Evolutionary conservation across 2,113 vertebrate genomes (phyloP), one percentile per base, ranked within the genome.

Genomic region (Cyanoderma ruficeps): DNA sequence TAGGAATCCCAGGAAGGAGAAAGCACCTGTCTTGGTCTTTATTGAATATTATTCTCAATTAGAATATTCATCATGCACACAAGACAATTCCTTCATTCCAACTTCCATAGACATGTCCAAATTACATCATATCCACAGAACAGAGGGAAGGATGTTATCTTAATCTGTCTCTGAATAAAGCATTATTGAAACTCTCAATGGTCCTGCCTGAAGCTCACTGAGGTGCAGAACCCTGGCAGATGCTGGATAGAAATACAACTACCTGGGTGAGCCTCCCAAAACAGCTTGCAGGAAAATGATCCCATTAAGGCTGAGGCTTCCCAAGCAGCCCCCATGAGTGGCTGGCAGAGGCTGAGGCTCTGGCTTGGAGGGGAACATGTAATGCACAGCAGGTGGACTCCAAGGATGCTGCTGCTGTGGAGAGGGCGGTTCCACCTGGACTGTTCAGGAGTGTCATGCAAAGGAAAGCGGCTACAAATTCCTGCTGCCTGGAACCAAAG

Each of bases 1-100:
- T 97, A 96, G 96, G 85, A 96, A 96, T 93, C 92, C 94, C 92
- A 92, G 67, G 92, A 93, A 94, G 94, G 82, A 93, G 92, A 96
- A 88, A 86, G 95, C 84, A 97, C 95, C 94, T 93, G 79, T 46
- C 95, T 95, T 92, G 93, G 79, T 87, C 95, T 93, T 90, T 93
- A 93, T 81, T 92, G 95, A 94, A 76, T 90, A 96, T 93, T 97
- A 95, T 88, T 91, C 91, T 91, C 94, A 95, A 93, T 94, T 96
- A 97, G 82, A 95, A 94, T 94, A 96, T 96, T 95, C 95, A 94
- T 95, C 96, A 90, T 75, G 65, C 47, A 83, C 79, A 94, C 82
- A 87, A 83, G 96, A 96, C 75, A 95, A 95, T 93, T 90, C 76
- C 77, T 96, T 92, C 78, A 70, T 89, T 94, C 95, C 92, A 49